Evolutionary conservation across 2,888 invertebrate genomes (phyloP).

Genomic region (Tupiocoris notatus): DNA sequence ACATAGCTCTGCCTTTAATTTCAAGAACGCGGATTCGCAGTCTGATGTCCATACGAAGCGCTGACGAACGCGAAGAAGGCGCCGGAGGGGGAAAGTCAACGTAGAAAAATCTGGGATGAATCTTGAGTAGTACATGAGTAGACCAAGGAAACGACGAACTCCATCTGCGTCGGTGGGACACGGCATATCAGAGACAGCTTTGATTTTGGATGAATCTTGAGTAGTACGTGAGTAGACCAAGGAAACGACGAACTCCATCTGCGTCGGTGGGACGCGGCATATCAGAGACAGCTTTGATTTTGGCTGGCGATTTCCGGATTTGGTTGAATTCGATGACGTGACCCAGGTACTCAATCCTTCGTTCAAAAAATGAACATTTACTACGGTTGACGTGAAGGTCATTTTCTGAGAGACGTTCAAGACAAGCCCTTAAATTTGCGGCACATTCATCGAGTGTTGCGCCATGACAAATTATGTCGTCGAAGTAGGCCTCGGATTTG

Average conservation of each 20-base stretch:
- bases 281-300: too few species aligned
- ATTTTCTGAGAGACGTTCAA: slow-evolving; percentile 1
- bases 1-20: slow-evolving; percentile 47
- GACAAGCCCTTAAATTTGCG: neutral
- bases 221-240: too few species aligned
- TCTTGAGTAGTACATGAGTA: slow-evolving; percentile 46
- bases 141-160: slow-evolving; percentile 45
- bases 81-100: slow-evolving; percentile 44
- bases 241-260: too few species aligned
- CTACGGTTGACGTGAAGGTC: slow-evolving; percentile 19
- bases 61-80: too few species aligned
- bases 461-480: slow-evolving; percentile 49
- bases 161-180: slow-evolving; percentile 38
- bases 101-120: slow-evolving; percentile 47
- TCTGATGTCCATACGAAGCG: slow-evolving; percentile 43
- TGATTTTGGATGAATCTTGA: too few species aligned
- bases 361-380: slow-evolving; percentile 21
- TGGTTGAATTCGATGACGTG: slow-evolving; percentile 39
- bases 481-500: slow-evolving; percentile 44
- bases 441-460: slow-evolving; percentile 41
- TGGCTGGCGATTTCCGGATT: slow-evolving; percentile 37
- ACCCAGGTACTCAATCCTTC: slow-evolving; percentile 39
- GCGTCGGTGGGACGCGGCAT: too few species aligned
- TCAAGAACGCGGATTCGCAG: slow-evolving; percentile 47
- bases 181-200: slow-evolving; percentile 39